phyloP scores from a whole-genome alignment of 2,888 invertebrate genomes.

The Epistrophella euchroma region DNA sequence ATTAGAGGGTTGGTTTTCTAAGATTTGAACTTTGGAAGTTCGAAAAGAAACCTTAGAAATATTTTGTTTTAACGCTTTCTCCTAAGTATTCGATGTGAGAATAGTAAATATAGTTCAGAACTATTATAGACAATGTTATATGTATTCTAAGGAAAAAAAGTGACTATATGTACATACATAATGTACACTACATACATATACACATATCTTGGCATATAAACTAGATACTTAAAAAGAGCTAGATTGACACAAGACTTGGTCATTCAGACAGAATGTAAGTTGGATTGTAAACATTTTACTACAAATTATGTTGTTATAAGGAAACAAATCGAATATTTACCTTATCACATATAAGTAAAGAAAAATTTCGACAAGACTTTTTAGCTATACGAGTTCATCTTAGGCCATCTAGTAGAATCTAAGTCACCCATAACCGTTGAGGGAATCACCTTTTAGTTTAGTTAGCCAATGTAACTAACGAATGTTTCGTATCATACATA shows the following conservation, averaged over 20 bases:
- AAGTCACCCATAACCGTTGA: no score
- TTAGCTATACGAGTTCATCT: no score
- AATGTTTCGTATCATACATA: no score
- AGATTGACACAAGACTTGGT: slow-evolving; percentile 46
- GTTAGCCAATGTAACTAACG: no score
- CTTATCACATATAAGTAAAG: neutral
- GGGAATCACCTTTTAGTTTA: no score
- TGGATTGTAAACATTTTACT: slow-evolving; percentile 28
- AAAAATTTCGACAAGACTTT: neutral
- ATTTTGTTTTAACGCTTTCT: slow-evolving; percentile 70
- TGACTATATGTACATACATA: neutral
- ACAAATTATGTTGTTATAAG: neutral
- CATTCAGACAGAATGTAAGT: slow-evolving; percentile 39
- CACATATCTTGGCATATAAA: slow-evolving; percentile 14
- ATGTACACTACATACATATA: neutral
- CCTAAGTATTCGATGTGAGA: slow-evolving; percentile 67
- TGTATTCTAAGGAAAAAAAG: slow-evolving; percentile 38
- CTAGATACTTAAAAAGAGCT: slow-evolving; percentile 35
- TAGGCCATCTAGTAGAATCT: no score
- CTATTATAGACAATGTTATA: slow-evolving; percentile 50
- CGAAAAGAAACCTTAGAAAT: slow-evolving; percentile 81
- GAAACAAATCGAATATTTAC: neutral
- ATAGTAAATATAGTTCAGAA: slow-evolving; percentile 69
- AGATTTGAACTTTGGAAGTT: slow-evolving; percentile 80
- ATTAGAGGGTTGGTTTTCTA: slow-evolving; percentile 81